Evolutionary conservation across 2,797 vertebrate genomes (phyloP), one percentile per base, ranked within the genome.

Genomic region (Scolopax rusticola): DNA sequence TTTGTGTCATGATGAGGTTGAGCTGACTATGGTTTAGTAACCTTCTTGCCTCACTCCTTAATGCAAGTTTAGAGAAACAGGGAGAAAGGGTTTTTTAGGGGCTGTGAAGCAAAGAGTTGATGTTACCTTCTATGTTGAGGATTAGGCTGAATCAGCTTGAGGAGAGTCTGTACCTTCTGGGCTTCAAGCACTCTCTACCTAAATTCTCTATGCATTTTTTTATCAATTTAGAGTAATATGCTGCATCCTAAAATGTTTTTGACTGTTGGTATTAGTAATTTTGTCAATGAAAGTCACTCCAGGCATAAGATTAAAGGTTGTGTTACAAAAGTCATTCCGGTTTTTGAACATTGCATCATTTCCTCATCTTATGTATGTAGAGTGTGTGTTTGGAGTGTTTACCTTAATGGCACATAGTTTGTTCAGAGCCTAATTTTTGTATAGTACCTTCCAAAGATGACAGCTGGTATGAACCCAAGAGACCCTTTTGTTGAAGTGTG

Each of bases 271-370:
- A 71, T 24, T 36, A 53, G 41, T 64, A 40, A 43, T 77, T 88
- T 71, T 91, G 43, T 71, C 81, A 69, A 56, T 40, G 41, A 61
- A 76, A 97, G 32, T 45, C 2, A 82, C 77, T 95, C 68, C 89
- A 84, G 27, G 43, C 36, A 25, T 40, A 91, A 71, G 68, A 86
- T 94, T 96, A 90, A 94, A 97, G 81, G 53, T 87, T 93, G n/a
- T 95, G 60, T 88, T 95, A 78, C 40, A 54, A 93, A 84, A 95
- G 83, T 63, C 23, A 30, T 92, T 94, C n/a, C 51, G 69, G 6
- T 86, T 95, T 94, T 94, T 70, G 16, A 94, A 91, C 15, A 25
- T 92, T 91, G 59, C 9, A 23, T 83, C 6, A 45, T 24, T 10
- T 80, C 24, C 18, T 95, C 25, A 14, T 60, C 23, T 65, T 85